phyloP scores from a whole-genome alignment of 1,140 invertebrate genomes.

The Pomacea maculata region DNA sequence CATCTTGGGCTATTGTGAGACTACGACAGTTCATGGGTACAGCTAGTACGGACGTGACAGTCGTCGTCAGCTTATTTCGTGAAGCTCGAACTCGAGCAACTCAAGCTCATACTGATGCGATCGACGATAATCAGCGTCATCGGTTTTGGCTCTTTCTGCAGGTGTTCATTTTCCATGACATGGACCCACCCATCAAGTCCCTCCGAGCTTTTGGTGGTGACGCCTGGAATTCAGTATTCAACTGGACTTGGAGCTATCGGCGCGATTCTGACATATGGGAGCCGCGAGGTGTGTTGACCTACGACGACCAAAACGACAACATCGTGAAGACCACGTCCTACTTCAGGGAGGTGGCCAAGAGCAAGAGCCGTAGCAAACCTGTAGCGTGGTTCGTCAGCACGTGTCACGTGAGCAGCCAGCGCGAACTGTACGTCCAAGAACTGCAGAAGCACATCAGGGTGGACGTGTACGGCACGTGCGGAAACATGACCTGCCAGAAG shows the following conservation, averaged over 20 bases:
- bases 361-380: conserved; percentile 13
- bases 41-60: too few species aligned
- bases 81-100: too few species aligned
- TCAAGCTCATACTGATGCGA: too few species aligned
- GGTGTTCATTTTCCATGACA: conserved; percentile 22
- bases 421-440: conserved; percentile 19
- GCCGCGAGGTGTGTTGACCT: conserved; percentile 2
- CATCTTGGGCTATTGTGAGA: too few species aligned
- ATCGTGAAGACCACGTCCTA: conserved; percentile 1
- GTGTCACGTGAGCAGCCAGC: conserved; percentile 17
- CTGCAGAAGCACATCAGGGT: conserved; percentile 67
- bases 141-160: background rate
- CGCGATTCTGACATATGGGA: conserved; percentile 19
- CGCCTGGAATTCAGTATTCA: conserved; percentile 15
- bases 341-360: conserved; percentile 15
- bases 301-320: background rate
- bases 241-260: conserved; percentile 25
- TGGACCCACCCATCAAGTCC: conserved; percentile 12
- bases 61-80: too few species aligned
- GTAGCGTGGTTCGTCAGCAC: conserved; percentile 22
- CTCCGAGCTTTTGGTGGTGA: conserved; percentile 4
- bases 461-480: conserved; percentile 75
- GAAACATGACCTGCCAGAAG: conserved; percentile 28
- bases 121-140: too few species aligned
- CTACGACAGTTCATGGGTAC: too few species aligned